Evolutionary conservation across 2,797 vertebrate species (phyloP).

Genomic region (Sebastes paucispinis): DNA sequence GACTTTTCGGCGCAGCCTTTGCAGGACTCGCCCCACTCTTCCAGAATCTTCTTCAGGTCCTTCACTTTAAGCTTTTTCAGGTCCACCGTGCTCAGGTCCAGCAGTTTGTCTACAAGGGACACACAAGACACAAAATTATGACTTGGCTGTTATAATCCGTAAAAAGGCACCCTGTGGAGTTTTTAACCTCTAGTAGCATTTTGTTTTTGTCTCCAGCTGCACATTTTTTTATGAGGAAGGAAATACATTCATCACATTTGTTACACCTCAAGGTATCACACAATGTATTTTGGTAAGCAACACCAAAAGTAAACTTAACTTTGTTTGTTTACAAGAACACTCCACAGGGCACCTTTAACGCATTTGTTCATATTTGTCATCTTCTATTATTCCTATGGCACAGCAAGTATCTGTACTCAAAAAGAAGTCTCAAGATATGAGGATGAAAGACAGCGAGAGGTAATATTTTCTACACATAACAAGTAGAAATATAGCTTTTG

Average conservation of each 20-base stretch:
- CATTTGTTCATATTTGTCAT: not conserved
- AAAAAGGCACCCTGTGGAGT: too few species aligned
- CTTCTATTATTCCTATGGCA: too few species aligned
- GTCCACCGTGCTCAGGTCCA: slow-evolving; percentile 93
- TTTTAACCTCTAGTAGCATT: too few species aligned
- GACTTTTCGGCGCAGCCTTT: slow-evolving; percentile 97
- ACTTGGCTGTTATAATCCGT: not conserved
- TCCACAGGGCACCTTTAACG: not conserved
- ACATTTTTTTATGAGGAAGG: too few species aligned
- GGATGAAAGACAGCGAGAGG: not conserved
- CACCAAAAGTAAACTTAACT: too few species aligned
- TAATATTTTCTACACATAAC: not conserved
- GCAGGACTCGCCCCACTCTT: slow-evolving; percentile 96
- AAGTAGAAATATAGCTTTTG: not conserved
- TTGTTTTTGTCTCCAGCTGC: too few species aligned
- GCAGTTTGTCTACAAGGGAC: slow-evolving; percentile 88
- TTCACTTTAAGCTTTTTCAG: slow-evolving; percentile 96
- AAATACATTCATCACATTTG: too few species aligned
- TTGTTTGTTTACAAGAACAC: not conserved
- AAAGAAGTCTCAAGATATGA: not conserved
- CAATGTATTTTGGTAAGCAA: too few species aligned
- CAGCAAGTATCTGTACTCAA: not conserved
- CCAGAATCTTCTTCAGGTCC: slow-evolving; percentile 95
- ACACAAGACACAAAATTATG: not conserved
- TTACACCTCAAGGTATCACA: too few species aligned